These are phyloP conservation scores for Ceryle rudis DNA, from an alignment of 2,797 vertebrate species.

Conservation along the genomic window DNA sequence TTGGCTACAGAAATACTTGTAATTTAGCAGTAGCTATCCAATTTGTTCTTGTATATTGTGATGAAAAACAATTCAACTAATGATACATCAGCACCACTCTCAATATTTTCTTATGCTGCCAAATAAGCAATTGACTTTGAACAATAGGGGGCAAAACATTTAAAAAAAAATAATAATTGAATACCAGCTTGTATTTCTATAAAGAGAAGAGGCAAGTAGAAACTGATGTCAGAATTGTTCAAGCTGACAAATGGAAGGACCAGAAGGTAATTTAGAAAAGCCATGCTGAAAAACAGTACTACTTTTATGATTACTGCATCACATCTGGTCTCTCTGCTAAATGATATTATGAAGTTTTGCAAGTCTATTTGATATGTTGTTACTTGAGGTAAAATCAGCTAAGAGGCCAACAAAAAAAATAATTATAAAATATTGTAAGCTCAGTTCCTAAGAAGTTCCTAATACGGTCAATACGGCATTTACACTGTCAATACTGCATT, in stretches of 20 bases:
- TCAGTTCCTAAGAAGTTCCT: background rate
- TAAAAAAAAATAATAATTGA: background rate
- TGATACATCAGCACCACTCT: background rate
- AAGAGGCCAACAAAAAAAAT: background rate
- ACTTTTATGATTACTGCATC: background rate
- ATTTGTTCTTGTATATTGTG: background rate
- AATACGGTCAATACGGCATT: background rate
- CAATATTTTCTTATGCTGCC: background rate
- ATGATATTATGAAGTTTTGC: background rate
- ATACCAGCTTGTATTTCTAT: background rate
- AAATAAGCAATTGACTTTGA: background rate
- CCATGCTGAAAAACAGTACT: background rate
- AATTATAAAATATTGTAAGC: background rate
- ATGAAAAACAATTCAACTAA: background rate
- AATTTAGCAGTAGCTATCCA: background rate
- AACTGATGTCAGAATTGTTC: background rate
- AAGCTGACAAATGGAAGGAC: background rate
- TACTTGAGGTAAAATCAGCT: background rate
- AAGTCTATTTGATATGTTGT: background rate
- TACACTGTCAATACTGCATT: no score
- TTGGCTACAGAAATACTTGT: background rate
- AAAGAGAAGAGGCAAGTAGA: background rate
- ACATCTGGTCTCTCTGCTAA: background rate
- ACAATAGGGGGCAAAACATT: background rate
- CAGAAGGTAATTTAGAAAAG: conserved; percentile 16